Percentiles rank a stretch among this genome's conserved stretches.
These are phyloP conservation scores for Oreochromis tanganicae DNA, from an alignment of 2,113 vertebrate genomes.

Conservation along the genomic window DNA sequence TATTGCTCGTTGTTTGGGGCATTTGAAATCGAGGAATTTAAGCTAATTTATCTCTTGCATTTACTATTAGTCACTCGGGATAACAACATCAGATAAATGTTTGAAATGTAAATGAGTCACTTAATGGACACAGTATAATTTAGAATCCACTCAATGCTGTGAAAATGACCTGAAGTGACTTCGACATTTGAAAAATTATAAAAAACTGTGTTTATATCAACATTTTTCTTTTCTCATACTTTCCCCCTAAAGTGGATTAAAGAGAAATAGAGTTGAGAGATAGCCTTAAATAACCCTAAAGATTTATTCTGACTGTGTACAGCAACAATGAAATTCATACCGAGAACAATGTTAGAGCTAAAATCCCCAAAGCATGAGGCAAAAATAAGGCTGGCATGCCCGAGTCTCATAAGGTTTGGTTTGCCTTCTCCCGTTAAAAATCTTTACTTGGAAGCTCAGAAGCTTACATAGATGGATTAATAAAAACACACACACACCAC, in stretches of 20 bases:
- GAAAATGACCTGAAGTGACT: neutral
- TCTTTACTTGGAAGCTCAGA: conserved; percentile 4
- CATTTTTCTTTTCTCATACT: neutral
- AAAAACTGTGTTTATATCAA: conserved; percentile 3
- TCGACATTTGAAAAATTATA: neutral
- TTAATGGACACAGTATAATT: conserved; percentile 22
- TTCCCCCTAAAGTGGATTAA: conserved; percentile 23
- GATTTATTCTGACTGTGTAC: conserved; percentile 22
- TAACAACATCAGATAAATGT: conserved; percentile 8
- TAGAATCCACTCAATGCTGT: neutral
- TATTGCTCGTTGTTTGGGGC: neutral
- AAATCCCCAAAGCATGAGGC: conserved; percentile 49
- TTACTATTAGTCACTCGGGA: neutral
- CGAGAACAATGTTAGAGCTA: conserved; percentile 11
- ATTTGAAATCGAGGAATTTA: neutral
- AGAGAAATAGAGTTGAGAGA: conserved; percentile 5
- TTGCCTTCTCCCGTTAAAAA: neutral
- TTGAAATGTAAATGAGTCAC: conserved; percentile 20
- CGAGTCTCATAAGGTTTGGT: conserved; percentile 22
- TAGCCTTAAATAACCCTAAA: conserved; percentile 25
- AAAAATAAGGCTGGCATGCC: conserved; percentile 19
- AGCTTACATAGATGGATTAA: conserved; percentile 36
- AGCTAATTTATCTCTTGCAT: neutral
- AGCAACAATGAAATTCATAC: conserved; percentile 18
- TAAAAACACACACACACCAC: neutral